Conservation (phyloP, 1,140 invertebrate genomes). For the Nasonia giraulti region DNA sequence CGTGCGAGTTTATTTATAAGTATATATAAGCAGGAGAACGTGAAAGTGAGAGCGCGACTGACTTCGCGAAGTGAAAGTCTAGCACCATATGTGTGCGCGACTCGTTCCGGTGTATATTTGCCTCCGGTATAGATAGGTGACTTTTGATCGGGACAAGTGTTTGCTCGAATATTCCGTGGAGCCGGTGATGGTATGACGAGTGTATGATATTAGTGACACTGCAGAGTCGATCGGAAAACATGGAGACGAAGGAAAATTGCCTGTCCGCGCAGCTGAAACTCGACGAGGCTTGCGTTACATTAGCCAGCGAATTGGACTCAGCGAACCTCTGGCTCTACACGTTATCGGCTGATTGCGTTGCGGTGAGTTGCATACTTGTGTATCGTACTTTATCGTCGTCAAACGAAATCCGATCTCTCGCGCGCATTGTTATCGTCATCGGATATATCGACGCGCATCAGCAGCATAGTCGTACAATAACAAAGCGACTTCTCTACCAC, state of each 20-base stretch:
- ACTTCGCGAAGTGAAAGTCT: background rate
- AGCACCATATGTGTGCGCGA: background rate
- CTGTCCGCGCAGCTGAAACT: constrained; percentile 56
- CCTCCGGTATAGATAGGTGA: too few relatives aligned
- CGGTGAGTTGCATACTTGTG: constrained; percentile 73
- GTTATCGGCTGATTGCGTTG: constrained; percentile 77
- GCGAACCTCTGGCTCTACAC: constrained; percentile 73
- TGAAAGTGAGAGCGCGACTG: background rate
- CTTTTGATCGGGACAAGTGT: too few relatives aligned
- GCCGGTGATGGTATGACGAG: too few relatives aligned
- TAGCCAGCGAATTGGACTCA: constrained; percentile 63
- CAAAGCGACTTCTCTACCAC: background rate
- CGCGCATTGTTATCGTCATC: background rate
- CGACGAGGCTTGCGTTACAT: constrained; percentile 77
- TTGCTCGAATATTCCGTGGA: too few relatives aligned
- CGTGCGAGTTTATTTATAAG: background rate
- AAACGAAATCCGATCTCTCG: background rate
- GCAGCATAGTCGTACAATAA: background rate
- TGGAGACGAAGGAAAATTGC: constrained; percentile 47
- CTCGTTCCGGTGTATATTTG: too few relatives aligned
- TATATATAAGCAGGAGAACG: background rate
- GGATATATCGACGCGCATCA: too few relatives aligned
- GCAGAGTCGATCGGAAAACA: constrained; percentile 38
- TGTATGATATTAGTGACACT: too few relatives aligned
- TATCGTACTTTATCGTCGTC: background rate